A percentile compares a stretch with the other conserved stretches of the same genome.
phyloP scores from a whole-genome alignment of 2,888 invertebrate species.

The Rhagonycha fulva region DNA sequence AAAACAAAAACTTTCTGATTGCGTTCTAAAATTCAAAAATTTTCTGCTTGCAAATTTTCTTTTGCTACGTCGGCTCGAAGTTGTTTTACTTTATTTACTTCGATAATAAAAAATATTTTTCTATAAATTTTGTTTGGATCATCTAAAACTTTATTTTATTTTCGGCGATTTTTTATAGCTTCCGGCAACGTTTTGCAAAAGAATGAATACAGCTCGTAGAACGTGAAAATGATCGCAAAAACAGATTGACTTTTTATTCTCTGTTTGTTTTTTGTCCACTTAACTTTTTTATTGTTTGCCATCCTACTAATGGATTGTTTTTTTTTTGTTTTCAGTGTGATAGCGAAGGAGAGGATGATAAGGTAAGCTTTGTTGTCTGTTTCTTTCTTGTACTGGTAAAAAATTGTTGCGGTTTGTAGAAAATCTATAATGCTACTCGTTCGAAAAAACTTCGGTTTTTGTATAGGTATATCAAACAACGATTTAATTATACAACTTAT shows the following conservation, averaged over 20 bases:
- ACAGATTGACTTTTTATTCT: constrained; percentile 43
- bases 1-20: background rate
- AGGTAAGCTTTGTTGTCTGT: constrained; percentile 65
- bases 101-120: background rate
- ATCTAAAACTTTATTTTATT: background rate
- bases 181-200: constrained; percentile 17
- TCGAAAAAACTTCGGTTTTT: background rate
- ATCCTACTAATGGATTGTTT: constrained; percentile 47
- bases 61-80: constrained; percentile 3
- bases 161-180: constrained; percentile 8
- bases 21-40: background rate
- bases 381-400: background rate
- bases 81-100: constrained; percentile 6
- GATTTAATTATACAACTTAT: background rate
- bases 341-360: constrained; percentile 91
- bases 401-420: background rate
- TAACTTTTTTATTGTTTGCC: constrained; percentile 31
- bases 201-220: constrained; percentile 23
- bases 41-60: background rate
- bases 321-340: constrained; percentile 79
- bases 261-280: constrained; percentile 32
- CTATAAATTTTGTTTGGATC: background rate
- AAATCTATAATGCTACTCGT: background rate
- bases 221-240: constrained; percentile 34
- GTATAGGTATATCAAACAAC: background rate